Percentiles rank a stretch among this genome's conserved stretches.
These are phyloP conservation scores for Callionymus lyra DNA, from an alignment of 2,113 vertebrate genomes.

Conservation along the genomic window DNA sequence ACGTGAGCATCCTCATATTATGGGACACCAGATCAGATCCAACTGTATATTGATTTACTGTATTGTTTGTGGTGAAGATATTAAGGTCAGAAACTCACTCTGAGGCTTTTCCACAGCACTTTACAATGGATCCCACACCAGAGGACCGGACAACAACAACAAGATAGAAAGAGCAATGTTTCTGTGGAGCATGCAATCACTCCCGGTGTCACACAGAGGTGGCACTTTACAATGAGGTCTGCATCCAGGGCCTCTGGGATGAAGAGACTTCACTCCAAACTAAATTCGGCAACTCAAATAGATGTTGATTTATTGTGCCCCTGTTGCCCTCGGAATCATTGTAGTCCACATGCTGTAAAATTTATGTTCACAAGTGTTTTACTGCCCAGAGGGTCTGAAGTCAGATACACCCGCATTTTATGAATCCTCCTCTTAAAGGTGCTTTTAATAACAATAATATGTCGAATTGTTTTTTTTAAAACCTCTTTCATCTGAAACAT, in stretches of 20 bases:
- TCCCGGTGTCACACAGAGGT: conserved; percentile 28
- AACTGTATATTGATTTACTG: too few species aligned
- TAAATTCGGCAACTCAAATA: conserved; percentile 53
- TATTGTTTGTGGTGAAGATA: background rate
- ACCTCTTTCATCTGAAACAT: too few species aligned
- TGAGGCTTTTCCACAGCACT: background rate
- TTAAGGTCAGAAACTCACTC: conserved; percentile 1
- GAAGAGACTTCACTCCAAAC: conserved; percentile 47
- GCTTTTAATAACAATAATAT: too few species aligned
- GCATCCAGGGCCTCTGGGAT: conserved; percentile 30
- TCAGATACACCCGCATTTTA: too few species aligned
- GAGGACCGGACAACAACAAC: conserved; percentile 7
- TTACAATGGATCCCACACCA: background rate
- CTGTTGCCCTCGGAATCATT: conserved; percentile 49
- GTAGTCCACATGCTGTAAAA: conserved; percentile 42
- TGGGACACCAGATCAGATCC: too few species aligned
- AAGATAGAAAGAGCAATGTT: conserved; percentile 16
- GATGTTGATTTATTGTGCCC: conserved; percentile 62
- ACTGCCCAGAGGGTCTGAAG: too few species aligned
- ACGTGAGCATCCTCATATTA: too few species aligned
- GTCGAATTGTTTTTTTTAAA: too few species aligned
- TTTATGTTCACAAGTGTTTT: conserved; percentile 19
- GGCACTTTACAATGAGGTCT: conserved; percentile 35
- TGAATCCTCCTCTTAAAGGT: too few species aligned
- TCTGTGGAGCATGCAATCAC: conserved; percentile 35